phyloP scores from a whole-genome alignment of 2,888 invertebrate genomes.

The Lutraria lutraria region DNA sequence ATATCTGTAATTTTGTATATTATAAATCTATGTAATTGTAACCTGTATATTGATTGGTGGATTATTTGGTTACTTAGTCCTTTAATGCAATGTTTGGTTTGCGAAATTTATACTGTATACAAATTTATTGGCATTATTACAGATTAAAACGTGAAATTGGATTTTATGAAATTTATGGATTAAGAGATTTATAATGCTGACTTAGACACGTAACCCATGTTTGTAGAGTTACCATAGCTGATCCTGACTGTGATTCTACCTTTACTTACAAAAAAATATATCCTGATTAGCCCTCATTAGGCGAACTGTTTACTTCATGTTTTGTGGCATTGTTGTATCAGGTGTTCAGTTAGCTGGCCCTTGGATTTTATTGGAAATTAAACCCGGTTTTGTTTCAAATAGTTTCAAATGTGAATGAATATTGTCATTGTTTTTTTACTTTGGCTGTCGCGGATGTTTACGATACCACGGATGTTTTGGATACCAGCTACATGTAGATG shows the following conservation, averaged over 20 bases:
- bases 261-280: slow-evolving; percentile 6
- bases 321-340: slow-evolving; percentile 19
- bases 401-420: slow-evolving; percentile 15
- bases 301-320: slow-evolving; percentile 2
- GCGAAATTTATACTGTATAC: background rate
- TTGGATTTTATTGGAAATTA: background rate
- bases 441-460: background rate
- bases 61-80: background rate
- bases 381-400: background rate
- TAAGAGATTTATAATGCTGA: slow-evolving; percentile 25
- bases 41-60: background rate
- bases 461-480: background rate
- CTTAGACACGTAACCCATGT: slow-evolving; percentile 21
- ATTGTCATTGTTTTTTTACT: slow-evolving; percentile 1
- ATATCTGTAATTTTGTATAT: background rate
- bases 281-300: slow-evolving; percentile 44
- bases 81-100: background rate
- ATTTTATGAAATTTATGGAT: slow-evolving; percentile 30
- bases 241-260: slow-evolving; percentile 17
- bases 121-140: slow-evolving; percentile 9
- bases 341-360: background rate
- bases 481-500: background rate
- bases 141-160: slow-evolving; percentile 40
- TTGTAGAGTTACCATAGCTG: slow-evolving; percentile 39
- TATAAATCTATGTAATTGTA: background rate